Evolutionary conservation across 1,140 invertebrate species (phyloP), one percentile per base, ranked within the genome.

Genomic region (Eurosta solidaginis): DNA sequence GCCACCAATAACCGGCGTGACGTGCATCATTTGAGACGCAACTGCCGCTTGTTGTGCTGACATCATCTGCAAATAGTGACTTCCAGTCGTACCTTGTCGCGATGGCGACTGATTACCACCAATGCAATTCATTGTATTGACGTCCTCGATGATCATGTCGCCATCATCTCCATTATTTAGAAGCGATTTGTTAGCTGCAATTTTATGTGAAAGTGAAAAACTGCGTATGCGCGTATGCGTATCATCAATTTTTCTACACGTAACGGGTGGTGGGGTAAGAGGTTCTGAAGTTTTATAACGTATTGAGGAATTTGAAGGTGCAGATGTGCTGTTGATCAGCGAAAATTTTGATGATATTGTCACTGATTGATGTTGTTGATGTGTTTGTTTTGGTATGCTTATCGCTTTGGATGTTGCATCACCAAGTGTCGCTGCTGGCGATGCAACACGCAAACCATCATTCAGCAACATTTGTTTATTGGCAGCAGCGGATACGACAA

Each of bases 121-220:
- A 77, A 25, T 47, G 59, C 49, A 33, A 7, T 36, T 40, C 59
- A 79, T 74, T 74, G 42, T 44, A 27, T 27, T 73, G 17, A 6
- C 78, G 29, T 36, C 78, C 59, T 50, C 44, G n/a, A 33, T 79
- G 63, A 47, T 78, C 40, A 54, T 78, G 50, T 76, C 47, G 20
- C 76, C 73, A 63, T 29, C 5, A 17, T 77, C 33, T 40, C 45
- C 63, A 68, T 77, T 36, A 14, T 78, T 42, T 40, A 44, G 54
- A 76, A 73, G 73, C 80, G 78, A 27, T 79, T 78, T 73, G 22
- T 79, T 49, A 77, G 82, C 85, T 87, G 85, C 77, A 85, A 87
- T 42, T 84, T 86, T 84, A 86, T 85, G 79, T 79, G 85, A 82
- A 73, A 87, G 76, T 87, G 85, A 87, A 45, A 79, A 81, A 68